Conservation (phyloP, 1,140 invertebrate genomes). For the Caenorhabditis remanei region DNA sequence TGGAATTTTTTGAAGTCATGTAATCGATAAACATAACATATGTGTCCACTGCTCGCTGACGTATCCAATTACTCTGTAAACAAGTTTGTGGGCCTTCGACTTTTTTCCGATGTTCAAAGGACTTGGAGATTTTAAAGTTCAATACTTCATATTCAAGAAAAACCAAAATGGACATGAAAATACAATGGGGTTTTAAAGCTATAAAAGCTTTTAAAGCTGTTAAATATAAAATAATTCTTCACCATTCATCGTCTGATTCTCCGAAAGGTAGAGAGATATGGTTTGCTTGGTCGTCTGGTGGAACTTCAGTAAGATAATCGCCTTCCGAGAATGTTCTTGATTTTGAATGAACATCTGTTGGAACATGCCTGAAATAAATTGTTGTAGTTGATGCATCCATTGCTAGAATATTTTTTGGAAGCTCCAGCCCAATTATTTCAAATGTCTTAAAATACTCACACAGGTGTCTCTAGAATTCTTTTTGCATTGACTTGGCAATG, state of each 20-base stretch:
- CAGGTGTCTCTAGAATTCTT: too few relatives aligned
- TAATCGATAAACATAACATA: neutral
- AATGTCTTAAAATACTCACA: too few relatives aligned
- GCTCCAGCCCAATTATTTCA: too few relatives aligned
- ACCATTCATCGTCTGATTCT: neutral
- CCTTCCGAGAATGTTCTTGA: neutral
- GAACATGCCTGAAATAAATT: constrained; percentile 2
- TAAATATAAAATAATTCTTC: neutral
- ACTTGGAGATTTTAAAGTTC: too few relatives aligned
- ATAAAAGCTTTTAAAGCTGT: too few relatives aligned
- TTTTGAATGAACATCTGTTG: neutral
- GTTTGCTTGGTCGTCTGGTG: neutral
- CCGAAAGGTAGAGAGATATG: neutral
- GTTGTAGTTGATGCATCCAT: too few relatives aligned
- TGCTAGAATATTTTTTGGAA: too few relatives aligned
- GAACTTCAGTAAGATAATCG: neutral
- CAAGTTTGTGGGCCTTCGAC: neutral
- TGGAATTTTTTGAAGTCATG: neutral
- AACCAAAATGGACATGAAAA: too few relatives aligned
- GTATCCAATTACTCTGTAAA: constrained; percentile 35
- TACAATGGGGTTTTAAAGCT: too few relatives aligned
- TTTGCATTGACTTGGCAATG: too few relatives aligned
- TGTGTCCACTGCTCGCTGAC: neutral
- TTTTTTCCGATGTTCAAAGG: neutral
- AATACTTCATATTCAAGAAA: too few relatives aligned